Conservation (phyloP, 2,113 vertebrate genomes). For the Dolichallabes microphthalmus region DNA sequence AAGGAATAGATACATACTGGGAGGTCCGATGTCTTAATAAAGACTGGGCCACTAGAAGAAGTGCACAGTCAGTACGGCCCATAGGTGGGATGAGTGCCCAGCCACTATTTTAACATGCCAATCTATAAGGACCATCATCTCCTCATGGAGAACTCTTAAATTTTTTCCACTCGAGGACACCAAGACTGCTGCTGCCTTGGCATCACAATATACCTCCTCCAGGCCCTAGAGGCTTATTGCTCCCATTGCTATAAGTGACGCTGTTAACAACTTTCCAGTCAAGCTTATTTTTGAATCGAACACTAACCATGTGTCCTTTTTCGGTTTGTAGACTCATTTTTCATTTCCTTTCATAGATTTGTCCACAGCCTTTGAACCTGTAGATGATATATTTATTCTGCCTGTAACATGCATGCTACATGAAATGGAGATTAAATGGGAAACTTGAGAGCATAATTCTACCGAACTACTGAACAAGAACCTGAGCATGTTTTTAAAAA, state of each 20-base stretch:
- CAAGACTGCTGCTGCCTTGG: neutral
- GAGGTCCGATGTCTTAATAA: neutral
- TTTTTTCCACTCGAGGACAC: neutral
- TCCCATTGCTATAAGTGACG: neutral
- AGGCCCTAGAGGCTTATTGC: neutral
- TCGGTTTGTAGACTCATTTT: neutral
- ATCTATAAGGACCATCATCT: neutral
- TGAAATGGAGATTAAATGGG: neutral
- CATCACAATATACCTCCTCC: neutral
- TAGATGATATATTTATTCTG: neutral
- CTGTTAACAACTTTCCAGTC: slow-evolving; percentile 3
- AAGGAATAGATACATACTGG: neutral
- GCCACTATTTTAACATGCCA: neutral
- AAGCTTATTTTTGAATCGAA: neutral
- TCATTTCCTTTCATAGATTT: neutral
- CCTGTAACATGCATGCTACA: neutral
- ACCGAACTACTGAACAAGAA: neutral
- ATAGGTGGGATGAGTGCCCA: neutral
- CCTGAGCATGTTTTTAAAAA: neutral
- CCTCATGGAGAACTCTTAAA: neutral
- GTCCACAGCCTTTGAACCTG: neutral
- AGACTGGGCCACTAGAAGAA: neutral
- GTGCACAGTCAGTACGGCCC: neutral
- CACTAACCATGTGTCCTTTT: neutral
- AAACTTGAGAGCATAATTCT: neutral